Base-by-base conservation (phyloP, 2,113 vertebrate genomes). In the Eupsittula cactorum region DNA sequence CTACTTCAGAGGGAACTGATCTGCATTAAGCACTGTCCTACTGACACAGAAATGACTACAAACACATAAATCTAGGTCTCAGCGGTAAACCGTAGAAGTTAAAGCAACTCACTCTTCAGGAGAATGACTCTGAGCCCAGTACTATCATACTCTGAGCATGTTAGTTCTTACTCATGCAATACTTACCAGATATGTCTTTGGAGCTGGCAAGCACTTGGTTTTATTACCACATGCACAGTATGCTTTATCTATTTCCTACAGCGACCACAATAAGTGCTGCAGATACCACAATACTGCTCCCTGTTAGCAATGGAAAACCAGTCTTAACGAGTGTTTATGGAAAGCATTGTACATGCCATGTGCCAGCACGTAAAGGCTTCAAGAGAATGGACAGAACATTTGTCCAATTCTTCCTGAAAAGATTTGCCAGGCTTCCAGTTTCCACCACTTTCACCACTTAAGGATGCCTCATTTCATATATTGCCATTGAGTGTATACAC, bases 31-130 rank as follows among this genome's bases (percentile, higher is more conserved):
- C 84, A 93, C 84, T 85, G 78, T 85, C 5, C 2, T 68, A 93
- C 39, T 81, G 79, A 86, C 90, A 82, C 2, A 86, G 85, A 94
- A 94, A 95, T 62, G 0, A 83, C 68, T 83, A 49, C 42, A 81
- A 93, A 85, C 76, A 77, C 82, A 90, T 78, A 89, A 91, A 87
- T 88, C 78, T 24, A 84, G 57, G 60, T 82, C 88, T 94, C 83
- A 47, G 82, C 44, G 41, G 77, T 88, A 86, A 78, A 78, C 18
- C 73, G 47, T 18, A 73, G 33, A 42, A 79, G 83, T 65, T 95
- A 88, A 94, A 87, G 86, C 62, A 88, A 46, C 53, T 74, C 69
- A 18, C 62, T 76, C 65, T 27, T 88, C 86, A 74, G 35, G 5
- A 82, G 80, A 88, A 62, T 23, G 29, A 74, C 46, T 87, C 82